phyloP scores from a whole-genome alignment of 2,797 vertebrate genomes.

The Macropus fuliginosus region DNA sequence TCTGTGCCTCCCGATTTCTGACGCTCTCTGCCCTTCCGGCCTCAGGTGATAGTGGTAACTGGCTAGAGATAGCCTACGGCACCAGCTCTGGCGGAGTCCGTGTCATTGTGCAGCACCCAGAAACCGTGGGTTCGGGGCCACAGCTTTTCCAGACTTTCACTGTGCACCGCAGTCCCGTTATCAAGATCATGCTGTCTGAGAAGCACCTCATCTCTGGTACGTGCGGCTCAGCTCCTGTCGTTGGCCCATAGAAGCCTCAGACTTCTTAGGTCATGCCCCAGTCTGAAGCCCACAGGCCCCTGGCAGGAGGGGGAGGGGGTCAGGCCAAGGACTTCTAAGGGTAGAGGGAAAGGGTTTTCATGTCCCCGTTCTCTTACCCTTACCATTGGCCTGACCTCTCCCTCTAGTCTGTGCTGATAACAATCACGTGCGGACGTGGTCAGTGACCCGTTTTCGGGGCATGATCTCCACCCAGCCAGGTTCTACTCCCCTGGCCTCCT shows the following conservation, averaged over 20 bases:
- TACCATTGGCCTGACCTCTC: accelerated
- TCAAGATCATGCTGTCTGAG: slow-evolving; percentile 96
- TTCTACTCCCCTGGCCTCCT: slow-evolving; percentile 93
- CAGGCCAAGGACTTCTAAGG: not conserved
- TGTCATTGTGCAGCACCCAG: slow-evolving; percentile 95
- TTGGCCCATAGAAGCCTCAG: not conserved
- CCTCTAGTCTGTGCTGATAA: slow-evolving; percentile 92
- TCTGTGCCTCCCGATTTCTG: too few species aligned
- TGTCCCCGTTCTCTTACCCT: not conserved
- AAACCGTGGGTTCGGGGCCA: slow-evolving; percentile 93
- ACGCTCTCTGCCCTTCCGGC: not conserved
- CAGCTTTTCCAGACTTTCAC: slow-evolving; percentile 97
- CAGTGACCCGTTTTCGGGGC: slow-evolving; percentile 93
- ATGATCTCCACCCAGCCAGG: slow-evolving; percentile 97
- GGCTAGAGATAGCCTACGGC: slow-evolving; percentile 95
- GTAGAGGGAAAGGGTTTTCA: not conserved
- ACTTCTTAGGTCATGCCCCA: not conserved
- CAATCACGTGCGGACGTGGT: slow-evolving; percentile 95
- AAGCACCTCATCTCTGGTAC: slow-evolving; percentile 92
- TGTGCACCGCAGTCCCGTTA: slow-evolving; percentile 94
- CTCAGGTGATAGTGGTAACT: slow-evolving; percentile 95
- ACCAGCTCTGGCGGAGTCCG: slow-evolving; percentile 93
- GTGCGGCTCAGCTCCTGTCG: not conserved
- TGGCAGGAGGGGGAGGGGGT: not conserved
- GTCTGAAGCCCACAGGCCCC: not conserved